Percentiles rank a stretch among this genome's conserved stretches.
Evolutionary conservation across 2,888 invertebrate species (phyloP).

Genomic region (Pseudococcus longispinus): DNA sequence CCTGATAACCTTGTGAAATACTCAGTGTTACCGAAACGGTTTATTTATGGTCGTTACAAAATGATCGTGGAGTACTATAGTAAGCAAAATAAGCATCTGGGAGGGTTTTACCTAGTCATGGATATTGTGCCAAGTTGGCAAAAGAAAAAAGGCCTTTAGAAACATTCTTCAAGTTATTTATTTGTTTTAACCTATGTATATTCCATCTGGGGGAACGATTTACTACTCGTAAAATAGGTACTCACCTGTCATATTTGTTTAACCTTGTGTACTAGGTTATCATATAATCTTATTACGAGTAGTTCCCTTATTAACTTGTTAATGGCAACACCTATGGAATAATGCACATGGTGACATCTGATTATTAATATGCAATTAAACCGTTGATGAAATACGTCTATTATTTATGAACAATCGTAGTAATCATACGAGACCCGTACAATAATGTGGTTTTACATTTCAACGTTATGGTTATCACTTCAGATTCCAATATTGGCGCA

Average conservation of each 20-base stretch:
- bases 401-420: neutral
- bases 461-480: neutral
- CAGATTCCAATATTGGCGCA: neutral
- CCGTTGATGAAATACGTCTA: neutral
- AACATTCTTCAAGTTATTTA: too few relatives aligned
- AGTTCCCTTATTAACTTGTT: too few relatives aligned
- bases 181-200: too few relatives aligned
- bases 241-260: too few relatives aligned
- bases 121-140: neutral
- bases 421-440: neutral
- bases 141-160: neutral
- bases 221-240: too few relatives aligned
- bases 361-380: neutral
- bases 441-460: neutral
- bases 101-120: neutral
- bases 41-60: conserved; percentile 23
- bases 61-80: neutral
- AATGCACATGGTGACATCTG: neutral
- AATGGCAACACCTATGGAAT: neutral
- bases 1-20: neutral
- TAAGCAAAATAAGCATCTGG: neutral
- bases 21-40: neutral
- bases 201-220: too few relatives aligned
- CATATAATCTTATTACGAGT: too few relatives aligned
- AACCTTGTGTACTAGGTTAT: too few relatives aligned